phyloP scores from a whole-genome alignment of 1,140 invertebrate genomes.

The Drosophila suzukii region DNA sequence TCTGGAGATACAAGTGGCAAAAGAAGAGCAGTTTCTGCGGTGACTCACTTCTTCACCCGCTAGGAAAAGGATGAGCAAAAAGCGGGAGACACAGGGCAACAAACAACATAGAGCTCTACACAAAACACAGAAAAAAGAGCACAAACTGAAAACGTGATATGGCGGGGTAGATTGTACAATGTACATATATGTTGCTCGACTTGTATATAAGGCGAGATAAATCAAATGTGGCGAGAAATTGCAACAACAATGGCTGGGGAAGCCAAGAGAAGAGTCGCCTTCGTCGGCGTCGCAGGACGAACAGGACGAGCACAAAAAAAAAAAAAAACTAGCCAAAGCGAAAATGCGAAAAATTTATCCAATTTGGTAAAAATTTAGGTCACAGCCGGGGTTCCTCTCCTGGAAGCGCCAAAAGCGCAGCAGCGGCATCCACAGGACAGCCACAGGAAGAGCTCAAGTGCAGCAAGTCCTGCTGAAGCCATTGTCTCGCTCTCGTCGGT shows the following conservation, averaged over 20 bases:
- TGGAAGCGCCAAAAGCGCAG: constrained; percentile 73
- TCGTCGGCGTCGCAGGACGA: constrained; percentile 39
- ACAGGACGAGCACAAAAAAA: background rate
- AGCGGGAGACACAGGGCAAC: constrained; percentile 20
- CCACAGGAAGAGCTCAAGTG: constrained; percentile 78
- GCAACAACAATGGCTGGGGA: constrained; percentile 64
- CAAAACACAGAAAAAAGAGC: constrained; percentile 17
- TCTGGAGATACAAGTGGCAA: constrained; percentile 77
- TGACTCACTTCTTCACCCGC: constrained; percentile 66
- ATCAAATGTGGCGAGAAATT: constrained; percentile 83
- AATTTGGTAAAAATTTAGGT: constrained; percentile 84
- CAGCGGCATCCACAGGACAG: constrained; percentile 57
- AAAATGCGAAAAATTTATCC: constrained; percentile 84
- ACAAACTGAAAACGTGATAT: constrained; percentile 58
- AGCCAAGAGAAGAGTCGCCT: constrained; percentile 42
- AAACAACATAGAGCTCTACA: constrained; percentile 43
- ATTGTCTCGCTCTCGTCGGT: constrained; percentile 67
- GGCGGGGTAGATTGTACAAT: constrained; percentile 50
- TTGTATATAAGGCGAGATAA: constrained; percentile 79
- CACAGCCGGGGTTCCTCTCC: constrained; percentile 66
- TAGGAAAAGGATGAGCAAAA: constrained; percentile 17
- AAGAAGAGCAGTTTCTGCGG: constrained; percentile 68
- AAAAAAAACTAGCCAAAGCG: constrained; percentile 51
- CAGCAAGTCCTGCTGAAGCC: constrained; percentile 66
- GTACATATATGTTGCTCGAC: constrained; percentile 33